phyloP scores from a whole-genome alignment of 2,113 vertebrate species.

The Vidua macroura region DNA sequence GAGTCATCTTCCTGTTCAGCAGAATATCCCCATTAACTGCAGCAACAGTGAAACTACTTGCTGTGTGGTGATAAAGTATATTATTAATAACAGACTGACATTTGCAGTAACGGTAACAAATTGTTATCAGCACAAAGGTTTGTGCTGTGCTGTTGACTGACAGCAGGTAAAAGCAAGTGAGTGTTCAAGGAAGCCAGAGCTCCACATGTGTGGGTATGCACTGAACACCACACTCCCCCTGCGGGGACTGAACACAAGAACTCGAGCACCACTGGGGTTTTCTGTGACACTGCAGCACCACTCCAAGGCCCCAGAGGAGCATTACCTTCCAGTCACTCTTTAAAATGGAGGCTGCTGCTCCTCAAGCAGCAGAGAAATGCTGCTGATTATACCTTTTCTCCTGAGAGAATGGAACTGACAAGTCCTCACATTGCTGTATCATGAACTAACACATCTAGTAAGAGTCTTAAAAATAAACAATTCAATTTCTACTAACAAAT shows the following conservation, averaged over 20 bases:
- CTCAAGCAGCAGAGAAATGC: not conserved
- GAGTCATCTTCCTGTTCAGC: not conserved
- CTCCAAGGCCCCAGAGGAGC: not conserved
- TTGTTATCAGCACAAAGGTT: not conserved
- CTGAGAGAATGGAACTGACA: not conserved
- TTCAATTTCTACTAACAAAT: not conserved
- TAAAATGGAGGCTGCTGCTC: not conserved
- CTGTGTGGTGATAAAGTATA: not conserved
- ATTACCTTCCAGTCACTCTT: not conserved
- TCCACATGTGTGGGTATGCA: fast-evolving
- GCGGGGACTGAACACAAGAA: not conserved
- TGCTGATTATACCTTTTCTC: not conserved
- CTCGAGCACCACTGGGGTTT: fast-evolving
- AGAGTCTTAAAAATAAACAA: not conserved
- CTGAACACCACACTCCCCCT: not conserved
- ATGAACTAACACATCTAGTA: not conserved
- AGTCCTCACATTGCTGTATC: not conserved
- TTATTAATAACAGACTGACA: not conserved
- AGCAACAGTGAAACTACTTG: not conserved
- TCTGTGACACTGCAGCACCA: not conserved
- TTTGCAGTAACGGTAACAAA: not conserved
- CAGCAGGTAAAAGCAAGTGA: not conserved
- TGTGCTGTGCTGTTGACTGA: not conserved
- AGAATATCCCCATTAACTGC: not conserved
- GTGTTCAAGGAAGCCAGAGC: not conserved